Conservation (phyloP, 2,113 vertebrate genomes). For the Gulo gulo region DNA sequence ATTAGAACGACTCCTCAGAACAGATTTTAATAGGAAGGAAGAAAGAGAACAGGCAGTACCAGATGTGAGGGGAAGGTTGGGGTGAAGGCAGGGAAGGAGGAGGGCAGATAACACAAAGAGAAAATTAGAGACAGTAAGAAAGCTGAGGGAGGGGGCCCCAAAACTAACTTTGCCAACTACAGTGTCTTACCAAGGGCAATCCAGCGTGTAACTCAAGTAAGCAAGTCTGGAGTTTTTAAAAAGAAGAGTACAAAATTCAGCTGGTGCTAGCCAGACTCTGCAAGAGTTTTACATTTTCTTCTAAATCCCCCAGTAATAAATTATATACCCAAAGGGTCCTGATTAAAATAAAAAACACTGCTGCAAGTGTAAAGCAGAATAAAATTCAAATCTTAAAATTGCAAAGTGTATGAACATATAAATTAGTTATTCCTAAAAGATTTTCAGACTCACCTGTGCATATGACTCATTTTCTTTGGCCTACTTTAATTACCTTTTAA, state of each 20-base stretch:
- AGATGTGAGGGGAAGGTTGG: neutral
- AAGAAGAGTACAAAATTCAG: neutral
- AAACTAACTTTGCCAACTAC: neutral
- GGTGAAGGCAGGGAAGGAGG: neutral
- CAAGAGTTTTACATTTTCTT: constrained; percentile 54
- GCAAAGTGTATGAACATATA: constrained; percentile 38
- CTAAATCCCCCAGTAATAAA: constrained; percentile 40
- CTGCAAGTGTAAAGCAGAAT: constrained; percentile 48
- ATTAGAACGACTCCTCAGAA: neutral
- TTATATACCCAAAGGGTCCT: constrained; percentile 1
- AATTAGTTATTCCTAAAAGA: constrained; percentile 48
- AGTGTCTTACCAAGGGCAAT: neutral
- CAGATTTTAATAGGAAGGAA: constrained; percentile 20
- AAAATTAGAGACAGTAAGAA: neutral
- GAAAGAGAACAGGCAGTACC: neutral
- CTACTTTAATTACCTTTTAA: neutral
- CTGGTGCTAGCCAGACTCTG: neutral
- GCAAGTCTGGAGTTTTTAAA: neutral
- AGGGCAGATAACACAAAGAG: neutral
- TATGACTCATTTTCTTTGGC: constrained; percentile 18
- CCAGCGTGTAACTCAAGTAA: neutral
- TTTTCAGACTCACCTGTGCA: constrained; percentile 28
- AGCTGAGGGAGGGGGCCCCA: neutral
- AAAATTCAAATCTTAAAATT: constrained; percentile 56
- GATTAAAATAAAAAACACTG: constrained; percentile 38